Evolutionary conservation across 2,113 vertebrate genomes (phyloP), one percentile per base, ranked within the genome.

Genomic region (Apodemus speciosus): DNA sequence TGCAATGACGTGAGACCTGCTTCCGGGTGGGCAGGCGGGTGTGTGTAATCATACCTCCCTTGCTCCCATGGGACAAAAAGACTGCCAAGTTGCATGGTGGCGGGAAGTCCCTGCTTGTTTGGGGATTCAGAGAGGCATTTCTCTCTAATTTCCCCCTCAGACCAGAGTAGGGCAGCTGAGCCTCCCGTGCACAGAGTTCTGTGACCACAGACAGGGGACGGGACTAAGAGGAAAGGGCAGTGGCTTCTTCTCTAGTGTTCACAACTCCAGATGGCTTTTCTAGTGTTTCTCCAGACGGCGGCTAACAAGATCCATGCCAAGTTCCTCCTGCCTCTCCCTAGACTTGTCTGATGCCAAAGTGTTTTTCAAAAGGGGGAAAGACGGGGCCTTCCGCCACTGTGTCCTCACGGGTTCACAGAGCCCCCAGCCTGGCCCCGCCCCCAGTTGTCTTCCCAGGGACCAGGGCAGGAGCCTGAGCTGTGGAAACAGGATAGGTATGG

Each of bases 321-420:
- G 89, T 72, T 64, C 81, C 73, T 94, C 88, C 49, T 3, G 66
- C 71, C 60, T 71, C 81, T 83, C 91, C 85, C 30, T 2, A 83
- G 76, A 51, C 56, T 56, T 8, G 3, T 56, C 64, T 38, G 88
- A 85, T 86, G 96, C 94, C 96, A 90, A 88, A 96, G 69, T 11
- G 11, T 96, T 96, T 97, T 93, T 90, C 95, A 96, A 93, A 95
- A 91, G 72, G 64, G 93, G 95, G 91, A 96, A 96, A 80, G 43
- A 71, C 46, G 49, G 49, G 72, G 71, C 16, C 88, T 91, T 85
- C n/a, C 81, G 25, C 91, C 93, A 94, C 27, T 58, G 56, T 71
- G 79, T 62, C 95, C 25, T 81, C 18, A 30, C 20, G 1, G 13
- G 43, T 40, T 95, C 85, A 27, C 1, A 40, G 30, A 27, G 25